phyloP scores from a whole-genome alignment of 2,797 vertebrate genomes.

The Antennarius maculatus region DNA sequence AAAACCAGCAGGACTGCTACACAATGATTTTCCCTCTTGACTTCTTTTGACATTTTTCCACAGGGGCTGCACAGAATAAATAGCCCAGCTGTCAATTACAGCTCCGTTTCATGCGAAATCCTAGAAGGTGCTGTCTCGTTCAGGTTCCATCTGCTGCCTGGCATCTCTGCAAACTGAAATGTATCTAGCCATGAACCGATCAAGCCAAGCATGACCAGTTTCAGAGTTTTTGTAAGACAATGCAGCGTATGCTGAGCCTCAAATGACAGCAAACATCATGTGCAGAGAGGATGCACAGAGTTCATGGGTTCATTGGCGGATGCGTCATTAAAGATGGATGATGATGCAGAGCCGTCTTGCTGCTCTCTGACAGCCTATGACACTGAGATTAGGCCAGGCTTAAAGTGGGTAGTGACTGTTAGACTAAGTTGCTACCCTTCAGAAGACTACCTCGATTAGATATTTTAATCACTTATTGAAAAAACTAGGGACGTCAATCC shows the following conservation, averaged over 20 bases:
- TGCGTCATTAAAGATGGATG: slow-evolving; percentile 74
- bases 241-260: slow-evolving; percentile 38
- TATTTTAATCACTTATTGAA: slow-evolving; percentile 19
- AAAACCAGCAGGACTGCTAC: slow-evolving; percentile 25
- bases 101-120: slow-evolving; percentile 67
- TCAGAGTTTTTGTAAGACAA: slow-evolving; percentile 59
- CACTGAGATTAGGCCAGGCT: slow-evolving; percentile 43
- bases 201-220: slow-evolving; percentile 36
- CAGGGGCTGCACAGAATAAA: slow-evolving; percentile 47
- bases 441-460: slow-evolving; percentile 14
- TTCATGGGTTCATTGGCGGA: slow-evolving; percentile 50
- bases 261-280: slow-evolving; percentile 66
- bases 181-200: slow-evolving; percentile 43
- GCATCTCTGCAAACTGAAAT: slow-evolving; percentile 52
- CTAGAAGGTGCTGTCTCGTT: slow-evolving; percentile 56
- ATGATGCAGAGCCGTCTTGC: slow-evolving; percentile 47
- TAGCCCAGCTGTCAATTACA: slow-evolving; percentile 71
- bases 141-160: slow-evolving; percentile 42
- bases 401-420: slow-evolving; percentile 42
- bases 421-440: slow-evolving; percentile 32
- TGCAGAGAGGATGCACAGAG: slow-evolving; percentile 66
- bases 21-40: slow-evolving; percentile 61
- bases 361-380: slow-evolving; percentile 45
- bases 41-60: slow-evolving; percentile 69
- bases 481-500: slow-evolving; percentile 2